phyloP scores from a whole-genome alignment of 1,140 invertebrate species.

The Sarcophaga peregrina region DNA sequence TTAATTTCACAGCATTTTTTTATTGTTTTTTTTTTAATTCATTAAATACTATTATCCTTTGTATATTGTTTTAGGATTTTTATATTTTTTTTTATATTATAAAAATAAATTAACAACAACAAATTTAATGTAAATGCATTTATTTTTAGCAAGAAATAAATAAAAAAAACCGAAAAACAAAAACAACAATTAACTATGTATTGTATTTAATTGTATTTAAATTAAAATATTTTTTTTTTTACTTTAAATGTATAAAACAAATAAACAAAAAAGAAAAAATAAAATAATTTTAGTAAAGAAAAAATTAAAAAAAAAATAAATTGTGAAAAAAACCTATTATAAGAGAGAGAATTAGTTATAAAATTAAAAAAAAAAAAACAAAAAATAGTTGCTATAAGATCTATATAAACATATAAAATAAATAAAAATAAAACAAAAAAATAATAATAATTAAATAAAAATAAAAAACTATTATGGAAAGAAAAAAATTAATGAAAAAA shows the following conservation, averaged over 20 bases:
- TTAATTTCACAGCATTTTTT: no score
- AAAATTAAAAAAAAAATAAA: not conserved
- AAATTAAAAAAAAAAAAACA: not conserved
- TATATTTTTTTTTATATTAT: not conserved
- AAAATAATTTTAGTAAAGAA: slow-evolving; percentile 26
- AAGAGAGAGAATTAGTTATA: not conserved
- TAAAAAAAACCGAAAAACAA: not conserved
- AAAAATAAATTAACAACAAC: not conserved
- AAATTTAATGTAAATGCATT: slow-evolving; percentile 29
- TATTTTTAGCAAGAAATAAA: slow-evolving; percentile 34
- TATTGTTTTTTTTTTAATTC: not conserved
- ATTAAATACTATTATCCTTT: not conserved
- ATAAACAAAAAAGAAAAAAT: not conserved
- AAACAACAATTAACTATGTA: not conserved
- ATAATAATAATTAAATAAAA: slow-evolving; percentile 30
- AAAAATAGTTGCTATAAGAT: slow-evolving; percentile 29
- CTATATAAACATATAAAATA: slow-evolving; percentile 26
- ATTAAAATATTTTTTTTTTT: slow-evolving; percentile 1
- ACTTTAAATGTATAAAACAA: slow-evolving; percentile 31
- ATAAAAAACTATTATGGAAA: not conserved
- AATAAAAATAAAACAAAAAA: slow-evolving; percentile 24
- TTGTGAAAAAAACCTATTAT: no score
- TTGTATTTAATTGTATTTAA: not conserved
- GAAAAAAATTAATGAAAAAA: slow-evolving; percentile 25
- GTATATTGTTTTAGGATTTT: not conserved